These are phyloP conservation scores for Drosophila sordidula DNA, from an alignment of 2,888 invertebrate genomes.

Conservation along the genomic window DNA sequence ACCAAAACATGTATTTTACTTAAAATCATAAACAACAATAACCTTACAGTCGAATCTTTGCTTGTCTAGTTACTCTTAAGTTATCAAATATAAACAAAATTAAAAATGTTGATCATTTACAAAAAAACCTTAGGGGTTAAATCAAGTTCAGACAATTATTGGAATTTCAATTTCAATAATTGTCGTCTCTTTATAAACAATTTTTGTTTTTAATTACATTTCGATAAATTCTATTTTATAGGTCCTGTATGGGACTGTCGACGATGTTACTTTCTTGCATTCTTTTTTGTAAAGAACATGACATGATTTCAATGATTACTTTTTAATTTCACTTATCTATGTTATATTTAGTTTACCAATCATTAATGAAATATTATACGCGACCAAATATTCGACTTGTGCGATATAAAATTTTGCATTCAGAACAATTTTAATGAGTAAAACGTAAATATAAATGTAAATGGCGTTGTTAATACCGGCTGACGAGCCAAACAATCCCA, in stretches of 20 bases:
- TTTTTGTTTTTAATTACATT: constrained; percentile 13
- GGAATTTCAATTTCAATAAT: not conserved
- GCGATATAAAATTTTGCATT: constrained; percentile 76
- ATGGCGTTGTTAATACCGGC: constrained; percentile 59
- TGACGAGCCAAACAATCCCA: constrained; percentile 32
- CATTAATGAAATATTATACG: constrained; percentile 9
- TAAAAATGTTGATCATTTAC: constrained; percentile 21
- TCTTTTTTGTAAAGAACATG: constrained; percentile 1
- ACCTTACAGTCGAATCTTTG: constrained; percentile 39
- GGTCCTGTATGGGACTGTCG: not conserved
- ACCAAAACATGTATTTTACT: constrained; percentile 53
- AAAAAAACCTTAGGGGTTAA: not conserved
- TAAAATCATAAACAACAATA: constrained; percentile 57
- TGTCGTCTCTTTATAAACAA: not conserved
- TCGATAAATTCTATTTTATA: constrained; percentile 4
- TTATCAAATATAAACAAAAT: constrained; percentile 30
- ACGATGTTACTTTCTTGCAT: not conserved
- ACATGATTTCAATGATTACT: constrained; percentile 3
- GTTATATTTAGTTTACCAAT: constrained; percentile 2
- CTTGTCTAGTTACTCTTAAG: constrained; percentile 25
- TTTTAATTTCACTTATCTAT: constrained; percentile 11
- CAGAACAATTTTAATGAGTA: constrained; percentile 83
- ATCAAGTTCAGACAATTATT: not conserved
- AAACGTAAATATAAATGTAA: constrained; percentile 57
- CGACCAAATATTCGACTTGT: constrained; percentile 38